phyloP scores from a whole-genome alignment of 1,140 invertebrate species.

The Zelostemma sp. region DNA sequence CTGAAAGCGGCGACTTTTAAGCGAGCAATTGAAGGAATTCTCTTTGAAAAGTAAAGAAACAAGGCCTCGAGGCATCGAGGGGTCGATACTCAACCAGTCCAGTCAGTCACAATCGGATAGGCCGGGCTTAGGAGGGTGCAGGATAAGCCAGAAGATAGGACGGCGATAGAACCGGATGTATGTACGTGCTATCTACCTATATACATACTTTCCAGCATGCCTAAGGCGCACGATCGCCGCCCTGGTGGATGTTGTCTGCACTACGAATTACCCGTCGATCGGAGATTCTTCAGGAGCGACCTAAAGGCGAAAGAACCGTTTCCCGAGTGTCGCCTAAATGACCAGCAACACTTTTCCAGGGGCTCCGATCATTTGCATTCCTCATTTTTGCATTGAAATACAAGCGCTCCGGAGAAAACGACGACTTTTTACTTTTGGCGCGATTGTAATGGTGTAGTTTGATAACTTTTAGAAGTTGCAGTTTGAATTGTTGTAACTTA shows the following conservation, averaged over 20 bases:
- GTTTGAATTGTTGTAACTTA: too few relatives aligned
- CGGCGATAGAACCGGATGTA: conserved; percentile 12
- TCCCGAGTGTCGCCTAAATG: too few relatives aligned
- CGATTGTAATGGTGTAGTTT: not conserved
- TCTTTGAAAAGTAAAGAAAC: conserved; percentile 31
- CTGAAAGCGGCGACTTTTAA: conserved; percentile 14
- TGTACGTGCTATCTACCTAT: conserved; percentile 8
- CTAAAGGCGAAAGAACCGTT: too few relatives aligned
- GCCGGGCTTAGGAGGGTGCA: conserved; percentile 17
- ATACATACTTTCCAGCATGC: conserved; percentile 22
- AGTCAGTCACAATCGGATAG: conserved; percentile 54
- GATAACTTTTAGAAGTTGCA: too few relatives aligned
- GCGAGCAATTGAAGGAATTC: conserved; percentile 26
- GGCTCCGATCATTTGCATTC: too few relatives aligned
- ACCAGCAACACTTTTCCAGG: too few relatives aligned
- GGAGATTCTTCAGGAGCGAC: conserved; percentile 26
- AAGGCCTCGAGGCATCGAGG: conserved; percentile 25
- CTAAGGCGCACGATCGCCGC: conserved; percentile 52
- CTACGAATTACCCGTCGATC: conserved; percentile 55
- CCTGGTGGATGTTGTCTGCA: conserved; percentile 59
- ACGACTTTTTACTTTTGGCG: conserved; percentile 2
- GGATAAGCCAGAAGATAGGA: conserved; percentile 33
- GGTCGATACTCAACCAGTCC: conserved; percentile 52
- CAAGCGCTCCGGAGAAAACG: not conserved
- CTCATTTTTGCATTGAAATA: too few relatives aligned